Evolutionary conservation across 1,140 invertebrate genomes (phyloP), one percentile per base, ranked within the genome.

Genomic region (Leptestheria dahalacensis): DNA sequence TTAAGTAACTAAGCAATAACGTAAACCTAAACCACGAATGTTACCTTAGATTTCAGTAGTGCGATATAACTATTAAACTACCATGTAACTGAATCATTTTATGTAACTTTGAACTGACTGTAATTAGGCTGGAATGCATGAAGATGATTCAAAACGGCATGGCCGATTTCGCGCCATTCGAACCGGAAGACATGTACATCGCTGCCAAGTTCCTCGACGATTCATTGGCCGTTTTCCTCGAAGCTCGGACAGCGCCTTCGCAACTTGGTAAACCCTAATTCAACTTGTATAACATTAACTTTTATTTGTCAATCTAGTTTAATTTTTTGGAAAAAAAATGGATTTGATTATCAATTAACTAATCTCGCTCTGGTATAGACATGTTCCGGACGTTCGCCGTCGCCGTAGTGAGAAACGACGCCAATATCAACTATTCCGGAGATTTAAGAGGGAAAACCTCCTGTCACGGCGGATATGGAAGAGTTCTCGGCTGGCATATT

Each of bases 121-220:
- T 29, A 54, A 29, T 48, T 65, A 88, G 86, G 57, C 68, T 86
- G 59, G 83, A 86, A 41, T 92, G 88, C 66, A 77, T 91, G 63
- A 74, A 79, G 21, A 78, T 79, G 67, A 81, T 92, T 24, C 78
- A 83, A 49, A 75, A 80, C 64, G 78, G 82, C 47, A 76, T 84
- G 65, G 88, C 87, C 0, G 88, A 92, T 69, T 77, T 91, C 24
- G 79, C 84, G 18, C 82, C 83, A 12, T 78, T 85, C 1, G 88
- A 91, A 66, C 84, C 88, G 1, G 86, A 89, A 66, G 84, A 86
- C 64, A 82, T 90, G 77, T 91, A 88, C 68, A 77, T 90, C 3
- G 88, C 84, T 11, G 82, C 78, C 23, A 80, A 83, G 33, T 76
- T 79, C 41, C 74, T 77, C 21, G 79, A 79, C 58, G 72, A 80